Evolutionary conservation across 2,113 vertebrate species (phyloP).

Genomic region (Platichthys flesus): DNA sequence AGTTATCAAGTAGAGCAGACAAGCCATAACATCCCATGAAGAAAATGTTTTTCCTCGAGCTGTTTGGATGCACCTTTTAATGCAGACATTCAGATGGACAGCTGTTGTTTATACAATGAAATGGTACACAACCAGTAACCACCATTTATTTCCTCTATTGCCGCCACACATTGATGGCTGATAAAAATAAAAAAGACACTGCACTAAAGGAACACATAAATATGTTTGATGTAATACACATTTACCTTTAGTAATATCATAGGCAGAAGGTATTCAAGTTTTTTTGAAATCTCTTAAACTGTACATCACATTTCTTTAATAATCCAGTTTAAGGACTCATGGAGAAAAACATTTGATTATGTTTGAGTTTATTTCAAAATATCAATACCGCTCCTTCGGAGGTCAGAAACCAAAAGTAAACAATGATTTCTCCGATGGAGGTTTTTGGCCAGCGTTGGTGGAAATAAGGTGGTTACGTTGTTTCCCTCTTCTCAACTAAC

Average conservation of each 20-base stretch:
- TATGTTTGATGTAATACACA: neutral
- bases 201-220: neutral
- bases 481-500: too few species aligned
- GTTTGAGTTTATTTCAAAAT: too few species aligned
- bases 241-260: too few species aligned
- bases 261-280: too few species aligned
- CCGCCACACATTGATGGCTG: neutral
- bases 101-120: neutral
- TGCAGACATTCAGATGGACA: neutral
- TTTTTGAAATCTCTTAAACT: neutral
- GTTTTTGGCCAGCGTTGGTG: too few species aligned
- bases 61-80: slow-evolving; percentile 1
- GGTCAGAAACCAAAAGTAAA: too few species aligned
- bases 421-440: too few species aligned
- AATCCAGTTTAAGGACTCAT: neutral
- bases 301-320: too few species aligned
- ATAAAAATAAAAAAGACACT: neutral
- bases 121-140: neutral
- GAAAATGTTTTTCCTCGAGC: slow-evolving; percentile 15
- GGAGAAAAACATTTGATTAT: too few species aligned
- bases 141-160: neutral
- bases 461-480: too few species aligned
- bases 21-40: neutral
- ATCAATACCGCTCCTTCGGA: too few species aligned
- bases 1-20: slow-evolving; percentile 5